Conservation (phyloP, 2,113 vertebrate genomes). For the Oxygymnocypris stewartii region DNA sequence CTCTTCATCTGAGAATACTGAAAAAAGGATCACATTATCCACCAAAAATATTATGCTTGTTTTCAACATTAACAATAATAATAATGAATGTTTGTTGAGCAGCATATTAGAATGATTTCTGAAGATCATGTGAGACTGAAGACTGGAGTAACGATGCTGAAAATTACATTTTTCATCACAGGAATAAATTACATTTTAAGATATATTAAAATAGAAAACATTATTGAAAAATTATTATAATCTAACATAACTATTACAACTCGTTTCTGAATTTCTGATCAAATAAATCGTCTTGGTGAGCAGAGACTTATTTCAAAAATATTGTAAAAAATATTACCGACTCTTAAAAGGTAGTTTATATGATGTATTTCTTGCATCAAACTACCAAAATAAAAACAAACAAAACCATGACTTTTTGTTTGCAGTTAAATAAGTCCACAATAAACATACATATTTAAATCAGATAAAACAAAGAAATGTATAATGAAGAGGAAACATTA, state of each 20-base stretch:
- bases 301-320: too few relatives aligned
- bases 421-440: neutral
- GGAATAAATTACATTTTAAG: neutral
- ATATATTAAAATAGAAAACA: too few relatives aligned
- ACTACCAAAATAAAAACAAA: neutral
- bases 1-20: too few relatives aligned
- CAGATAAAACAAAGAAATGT: neutral
- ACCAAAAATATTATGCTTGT: too few relatives aligned
- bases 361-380: neutral
- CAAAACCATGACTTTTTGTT: neutral
- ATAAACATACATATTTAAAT: neutral
- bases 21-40: too few relatives aligned
- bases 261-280: neutral
- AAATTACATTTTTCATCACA: neutral
- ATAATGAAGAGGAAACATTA: neutral
- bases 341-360: neutral
- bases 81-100: neutral
- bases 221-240: too few relatives aligned
- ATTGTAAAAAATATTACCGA: neutral
- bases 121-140: neutral
- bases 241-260: too few relatives aligned
- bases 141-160: neutral
- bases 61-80: neutral
- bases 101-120: neutral
- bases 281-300: neutral